Base-by-base conservation (phyloP, 2,888 invertebrate species). In the Boloria selene region DNA sequence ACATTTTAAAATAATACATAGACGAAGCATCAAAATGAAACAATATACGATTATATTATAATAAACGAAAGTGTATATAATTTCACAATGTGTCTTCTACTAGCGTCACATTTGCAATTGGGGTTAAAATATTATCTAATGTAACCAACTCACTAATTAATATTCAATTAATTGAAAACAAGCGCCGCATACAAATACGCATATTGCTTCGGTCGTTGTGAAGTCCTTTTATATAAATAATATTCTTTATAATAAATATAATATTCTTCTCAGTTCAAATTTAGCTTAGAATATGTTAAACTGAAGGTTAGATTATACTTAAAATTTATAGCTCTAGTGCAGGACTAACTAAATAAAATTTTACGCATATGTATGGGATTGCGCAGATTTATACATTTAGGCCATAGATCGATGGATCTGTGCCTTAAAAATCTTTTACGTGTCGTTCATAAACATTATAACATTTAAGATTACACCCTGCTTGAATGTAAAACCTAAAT, bases 91-190 rank as follows among this genome's bases (percentile, higher is more conserved):
- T 42, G 55, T 14, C 50, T 59, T 49, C 61, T 62, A 62, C 61
- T 50, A 55, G 42, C 58, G 50, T 61, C 67, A 64, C 64, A 64
- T 70, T 69, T 50, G 69, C 69, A 56, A 67, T 67, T 51, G 67
- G 61, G 61, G 69, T 70, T 67, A 67, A 62, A 67, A 65, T 69
- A 67, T 70, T 70, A 70, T 70, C 67, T 67, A 70, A 66, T 69
- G 47, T 66, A 50, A 56, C 53, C 59, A 61, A 59, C 47, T 60
- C 47, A 56, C 61, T 66, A 67, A 65, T 65, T 67, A 70, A 64
- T 65, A 68, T 69, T 69, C 69, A 64, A 70, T 69, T 70, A 65
- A 68, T 70, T 66, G 67, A 62, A 51, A 52, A 63, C 61, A 16
- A 31, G n/a, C 60, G 42, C 49, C 16, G 67, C 60, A 69, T 69